A percentile compares a stretch with the other conserved stretches of the same genome.
phyloP scores from a whole-genome alignment of 2,113 vertebrate species.

The Takifugu bimaculatus region DNA sequence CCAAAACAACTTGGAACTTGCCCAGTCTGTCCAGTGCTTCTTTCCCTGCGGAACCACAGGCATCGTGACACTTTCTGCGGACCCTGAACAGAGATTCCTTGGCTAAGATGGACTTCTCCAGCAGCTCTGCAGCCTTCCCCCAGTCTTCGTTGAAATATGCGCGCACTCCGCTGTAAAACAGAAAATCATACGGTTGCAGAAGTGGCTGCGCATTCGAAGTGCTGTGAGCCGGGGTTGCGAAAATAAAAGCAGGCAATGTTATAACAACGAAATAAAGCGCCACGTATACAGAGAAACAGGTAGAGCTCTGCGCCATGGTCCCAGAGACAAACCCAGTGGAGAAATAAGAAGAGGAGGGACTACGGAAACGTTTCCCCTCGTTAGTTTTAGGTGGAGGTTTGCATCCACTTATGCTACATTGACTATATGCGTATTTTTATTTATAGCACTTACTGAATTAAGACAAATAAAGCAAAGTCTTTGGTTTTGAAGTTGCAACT shows the following conservation, averaged over 20 bases:
- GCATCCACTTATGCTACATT: too few species aligned
- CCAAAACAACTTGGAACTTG: slow-evolving; percentile 27
- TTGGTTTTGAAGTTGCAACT: too few species aligned
- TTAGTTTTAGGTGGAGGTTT: neutral
- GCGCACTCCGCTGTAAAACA: slow-evolving; percentile 86
- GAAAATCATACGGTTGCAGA: slow-evolving; percentile 75
- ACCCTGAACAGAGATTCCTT: slow-evolving; percentile 66
- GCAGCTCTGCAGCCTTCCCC: slow-evolving; percentile 79
- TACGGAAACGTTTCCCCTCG: slow-evolving; percentile 24
- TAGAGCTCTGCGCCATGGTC: slow-evolving; percentile 66
- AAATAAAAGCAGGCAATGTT: neutral
- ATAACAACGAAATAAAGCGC: slow-evolving; percentile 51
- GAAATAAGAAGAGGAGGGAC: slow-evolving; percentile 40
- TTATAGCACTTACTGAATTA: neutral
- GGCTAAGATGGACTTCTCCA: slow-evolving; percentile 82
- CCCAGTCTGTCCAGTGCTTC: slow-evolving; percentile 46
- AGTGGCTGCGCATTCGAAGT: slow-evolving; percentile 25
- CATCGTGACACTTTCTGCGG: slow-evolving; percentile 69
- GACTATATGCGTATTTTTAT: neutral
- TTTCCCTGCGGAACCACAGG: slow-evolving; percentile 58
- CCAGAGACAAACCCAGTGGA: neutral
- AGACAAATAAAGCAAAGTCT: neutral
- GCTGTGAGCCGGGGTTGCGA: slow-evolving; percentile 9
- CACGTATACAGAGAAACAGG: slow-evolving; percentile 69
- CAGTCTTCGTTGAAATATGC: slow-evolving; percentile 84